Evolutionary conservation across 2,113 vertebrate species (phyloP).

Genomic region (Athene noctua): DNA sequence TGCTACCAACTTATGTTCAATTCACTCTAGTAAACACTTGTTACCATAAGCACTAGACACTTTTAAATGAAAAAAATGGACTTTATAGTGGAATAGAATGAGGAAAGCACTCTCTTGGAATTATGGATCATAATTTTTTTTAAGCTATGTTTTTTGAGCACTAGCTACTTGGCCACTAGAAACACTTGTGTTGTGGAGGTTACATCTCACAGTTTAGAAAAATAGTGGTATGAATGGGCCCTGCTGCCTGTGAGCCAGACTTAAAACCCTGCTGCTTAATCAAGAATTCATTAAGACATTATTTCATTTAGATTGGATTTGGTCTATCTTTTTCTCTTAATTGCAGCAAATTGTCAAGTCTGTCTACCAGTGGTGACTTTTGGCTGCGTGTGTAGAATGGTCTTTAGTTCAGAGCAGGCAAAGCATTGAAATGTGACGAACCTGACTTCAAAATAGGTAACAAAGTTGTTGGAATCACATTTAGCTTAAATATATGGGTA

Average conservation of each 20-base stretch:
- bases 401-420: background rate
- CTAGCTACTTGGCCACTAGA: background rate
- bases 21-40: background rate
- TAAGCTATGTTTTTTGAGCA: background rate
- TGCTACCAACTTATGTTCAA: background rate
- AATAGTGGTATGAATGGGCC: background rate
- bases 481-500: background rate
- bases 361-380: background rate
- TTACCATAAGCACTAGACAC: background rate
- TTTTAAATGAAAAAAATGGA: background rate
- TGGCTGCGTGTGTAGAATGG: background rate
- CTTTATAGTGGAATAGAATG: background rate
- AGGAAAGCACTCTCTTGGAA: background rate
- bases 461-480: background rate
- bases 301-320: background rate
- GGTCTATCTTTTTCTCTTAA: background rate
- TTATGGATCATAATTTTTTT: background rate
- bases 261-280: background rate
- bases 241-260: background rate
- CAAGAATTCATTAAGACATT: background rate
- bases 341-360: background rate
- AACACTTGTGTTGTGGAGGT: background rate
- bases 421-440: background rate
- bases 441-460: background rate
- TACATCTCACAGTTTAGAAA: background rate